These are phyloP conservation scores for Takifugu bimaculatus DNA, from an alignment of 2,113 vertebrate species.

Conservation along the genomic window DNA sequence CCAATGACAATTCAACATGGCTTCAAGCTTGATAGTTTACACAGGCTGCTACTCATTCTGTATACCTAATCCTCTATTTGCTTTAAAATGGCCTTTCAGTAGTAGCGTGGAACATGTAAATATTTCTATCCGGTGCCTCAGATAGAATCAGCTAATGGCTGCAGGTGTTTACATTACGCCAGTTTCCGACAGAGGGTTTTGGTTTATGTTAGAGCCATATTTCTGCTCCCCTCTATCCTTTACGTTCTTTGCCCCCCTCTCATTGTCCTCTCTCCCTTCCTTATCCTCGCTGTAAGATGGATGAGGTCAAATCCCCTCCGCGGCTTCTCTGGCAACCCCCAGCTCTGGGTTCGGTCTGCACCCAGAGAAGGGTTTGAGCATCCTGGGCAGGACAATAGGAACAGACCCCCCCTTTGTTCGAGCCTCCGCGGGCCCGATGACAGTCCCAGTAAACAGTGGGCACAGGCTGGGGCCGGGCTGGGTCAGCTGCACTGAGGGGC, in stretches of 20 bases:
- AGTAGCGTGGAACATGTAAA: conserved; percentile 70
- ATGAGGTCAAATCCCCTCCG: conserved; percentile 45
- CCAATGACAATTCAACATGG: conserved; percentile 47
- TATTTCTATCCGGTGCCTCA: conserved; percentile 64
- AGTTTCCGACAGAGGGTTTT: conserved; percentile 66
- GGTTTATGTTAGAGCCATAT: conserved; percentile 60
- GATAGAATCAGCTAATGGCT: conserved; percentile 73
- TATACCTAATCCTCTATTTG: conserved; percentile 60
- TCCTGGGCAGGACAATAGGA: conserved; percentile 83
- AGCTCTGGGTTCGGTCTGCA: conserved; percentile 51
- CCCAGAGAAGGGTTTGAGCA: conserved; percentile 68
- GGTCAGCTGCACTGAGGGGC: conserved; percentile 76
- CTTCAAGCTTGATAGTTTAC: conserved; percentile 44
- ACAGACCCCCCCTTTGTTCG: conserved; percentile 92
- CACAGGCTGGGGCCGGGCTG: conserved; percentile 80
- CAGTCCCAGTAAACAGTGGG: conserved; percentile 83
- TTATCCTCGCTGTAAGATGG: conserved; percentile 36
- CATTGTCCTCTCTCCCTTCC: conserved; percentile 34
- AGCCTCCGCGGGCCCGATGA: conserved; percentile 86
- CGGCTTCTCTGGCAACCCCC: conserved; percentile 42
- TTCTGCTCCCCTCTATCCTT: conserved; percentile 11
- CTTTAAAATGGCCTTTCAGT: conserved; percentile 68
- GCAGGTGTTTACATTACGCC: conserved; percentile 72
- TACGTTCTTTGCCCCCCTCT: not conserved
- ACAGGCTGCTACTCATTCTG: conserved; percentile 47